Conservation (phyloP, 2,888 invertebrate species). For the Rhamnusium bicolor region DNA sequence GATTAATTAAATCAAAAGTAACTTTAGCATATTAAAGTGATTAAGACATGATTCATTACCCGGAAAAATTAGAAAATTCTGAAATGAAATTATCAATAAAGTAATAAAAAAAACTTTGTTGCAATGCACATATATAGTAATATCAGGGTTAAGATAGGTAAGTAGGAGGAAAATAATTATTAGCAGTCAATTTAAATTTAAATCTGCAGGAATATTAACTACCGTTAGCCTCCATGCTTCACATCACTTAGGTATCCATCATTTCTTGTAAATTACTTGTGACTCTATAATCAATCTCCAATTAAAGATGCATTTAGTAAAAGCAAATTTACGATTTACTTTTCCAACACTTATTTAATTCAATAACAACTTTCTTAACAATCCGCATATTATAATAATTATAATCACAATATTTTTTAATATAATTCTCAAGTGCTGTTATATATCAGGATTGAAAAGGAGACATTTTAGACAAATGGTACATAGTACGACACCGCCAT, state of each 20-base stretch:
- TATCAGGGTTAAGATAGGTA: not conserved
- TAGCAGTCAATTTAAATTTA: conserved; percentile 13
- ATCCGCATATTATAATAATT: no score
- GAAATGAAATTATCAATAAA: not conserved
- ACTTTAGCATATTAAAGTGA: no score
- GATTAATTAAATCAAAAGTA: no score
- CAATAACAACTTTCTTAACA: not conserved
- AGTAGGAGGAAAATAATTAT: conserved; percentile 21
- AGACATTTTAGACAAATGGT: no score
- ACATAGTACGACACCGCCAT: no score
- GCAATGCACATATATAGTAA: conserved; percentile 7
- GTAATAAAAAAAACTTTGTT: not conserved
- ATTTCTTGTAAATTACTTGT: not conserved
- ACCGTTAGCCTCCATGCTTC: not conserved
- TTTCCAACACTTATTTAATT: not conserved
- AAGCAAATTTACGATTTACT: not conserved
- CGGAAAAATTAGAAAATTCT: no score
- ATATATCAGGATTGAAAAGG: no score
- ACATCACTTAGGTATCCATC: not conserved
- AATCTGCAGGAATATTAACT: not conserved
- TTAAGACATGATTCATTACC: no score
- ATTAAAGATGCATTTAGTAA: not conserved
- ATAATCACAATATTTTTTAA: no score
- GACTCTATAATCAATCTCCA: not conserved
- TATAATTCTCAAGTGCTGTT: no score